A percentile compares a stretch with the other conserved stretches of the same genome.
phyloP scores from a whole-genome alignment of 2,888 invertebrate species.

The Chaitophorus viminalis region DNA sequence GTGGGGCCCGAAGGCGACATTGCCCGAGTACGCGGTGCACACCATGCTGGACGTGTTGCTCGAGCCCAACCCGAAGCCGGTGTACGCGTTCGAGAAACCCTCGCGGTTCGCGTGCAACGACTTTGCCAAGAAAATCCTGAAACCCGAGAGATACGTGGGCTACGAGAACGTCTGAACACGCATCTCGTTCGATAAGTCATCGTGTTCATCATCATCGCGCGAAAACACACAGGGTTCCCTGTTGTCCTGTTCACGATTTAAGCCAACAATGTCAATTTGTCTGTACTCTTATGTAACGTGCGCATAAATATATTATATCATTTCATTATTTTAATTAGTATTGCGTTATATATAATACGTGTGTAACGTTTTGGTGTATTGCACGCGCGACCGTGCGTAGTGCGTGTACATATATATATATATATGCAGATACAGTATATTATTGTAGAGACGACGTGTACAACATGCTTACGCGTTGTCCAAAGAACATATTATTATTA shows the following conservation, averaged over 20 bases:
- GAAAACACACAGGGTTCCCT: no score
- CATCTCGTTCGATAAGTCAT: no score
- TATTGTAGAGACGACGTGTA: no score
- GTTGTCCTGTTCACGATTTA: no score
- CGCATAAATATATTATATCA: background rate
- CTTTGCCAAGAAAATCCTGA: background rate
- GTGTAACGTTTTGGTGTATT: no score
- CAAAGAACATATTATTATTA: background rate
- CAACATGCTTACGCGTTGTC: background rate
- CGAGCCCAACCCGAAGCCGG: slow-evolving; percentile 64
- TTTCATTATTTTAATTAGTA: background rate
- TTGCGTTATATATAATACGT: no score
- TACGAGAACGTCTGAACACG: slow-evolving; percentile 19
- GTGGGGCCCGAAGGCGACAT: slow-evolving; percentile 64
- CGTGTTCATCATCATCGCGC: no score
- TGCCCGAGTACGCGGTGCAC: slow-evolving; percentile 73
- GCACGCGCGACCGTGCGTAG: background rate
- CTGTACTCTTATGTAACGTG: no score
- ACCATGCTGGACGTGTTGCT: slow-evolving; percentile 74
- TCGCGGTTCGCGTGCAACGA: slow-evolving; percentile 61
- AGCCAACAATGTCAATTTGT: no score
- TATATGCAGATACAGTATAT: no score
- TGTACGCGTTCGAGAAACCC: slow-evolving; percentile 65
- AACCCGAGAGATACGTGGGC: slow-evolving; percentile 2
- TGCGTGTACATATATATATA: no score